A percentile compares a stretch with the other conserved stretches of the same genome.
phyloP scores from a whole-genome alignment of 2,888 invertebrate genomes.

The Atethmia centrago region DNA sequence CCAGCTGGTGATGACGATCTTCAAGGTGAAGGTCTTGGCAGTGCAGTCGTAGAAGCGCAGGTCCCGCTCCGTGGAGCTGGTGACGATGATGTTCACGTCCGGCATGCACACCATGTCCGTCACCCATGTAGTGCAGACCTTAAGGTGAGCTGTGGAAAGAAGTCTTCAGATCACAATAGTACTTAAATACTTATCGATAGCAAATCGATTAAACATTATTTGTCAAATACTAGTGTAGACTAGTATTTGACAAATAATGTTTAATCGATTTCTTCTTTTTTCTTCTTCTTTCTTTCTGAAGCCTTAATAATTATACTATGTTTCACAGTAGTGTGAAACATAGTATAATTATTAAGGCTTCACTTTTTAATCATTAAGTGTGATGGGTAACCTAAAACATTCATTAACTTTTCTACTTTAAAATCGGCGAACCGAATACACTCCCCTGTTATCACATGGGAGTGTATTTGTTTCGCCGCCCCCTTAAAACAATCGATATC shows the following conservation, averaged over 20 bases:
- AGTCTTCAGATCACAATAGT: background rate
- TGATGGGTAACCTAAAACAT: background rate
- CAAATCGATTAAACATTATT: background rate
- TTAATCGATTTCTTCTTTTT: too few species aligned
- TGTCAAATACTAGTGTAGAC: background rate
- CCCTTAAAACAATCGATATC: too few species aligned
- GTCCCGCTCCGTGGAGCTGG: conserved; percentile 94
- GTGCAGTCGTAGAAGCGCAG: conserved; percentile 95
- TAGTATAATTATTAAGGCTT: background rate
- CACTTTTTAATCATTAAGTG: too few species aligned
- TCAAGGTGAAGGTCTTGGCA: conserved; percentile 93
- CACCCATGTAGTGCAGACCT: conserved; percentile 93
- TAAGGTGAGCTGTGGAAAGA: conserved; percentile 87
- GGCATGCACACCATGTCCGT: conserved; percentile 94
- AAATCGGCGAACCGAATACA: background rate
- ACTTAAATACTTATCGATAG: background rate
- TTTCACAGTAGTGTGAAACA: too few species aligned
- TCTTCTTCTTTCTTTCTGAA: too few species aligned
- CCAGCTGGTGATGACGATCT: conserved; percentile 93
- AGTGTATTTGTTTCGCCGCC: too few species aligned
- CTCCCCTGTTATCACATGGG: too few species aligned
- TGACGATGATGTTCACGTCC: conserved; percentile 94
- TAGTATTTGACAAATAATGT: too few species aligned
- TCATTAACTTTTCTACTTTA: background rate
- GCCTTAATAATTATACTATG: too few species aligned